Percentiles rank a stretch among this genome's conserved stretches.
These are phyloP conservation scores for Sander vitreus DNA, from an alignment of 2,113 vertebrate genomes.

Conservation along the genomic window DNA sequence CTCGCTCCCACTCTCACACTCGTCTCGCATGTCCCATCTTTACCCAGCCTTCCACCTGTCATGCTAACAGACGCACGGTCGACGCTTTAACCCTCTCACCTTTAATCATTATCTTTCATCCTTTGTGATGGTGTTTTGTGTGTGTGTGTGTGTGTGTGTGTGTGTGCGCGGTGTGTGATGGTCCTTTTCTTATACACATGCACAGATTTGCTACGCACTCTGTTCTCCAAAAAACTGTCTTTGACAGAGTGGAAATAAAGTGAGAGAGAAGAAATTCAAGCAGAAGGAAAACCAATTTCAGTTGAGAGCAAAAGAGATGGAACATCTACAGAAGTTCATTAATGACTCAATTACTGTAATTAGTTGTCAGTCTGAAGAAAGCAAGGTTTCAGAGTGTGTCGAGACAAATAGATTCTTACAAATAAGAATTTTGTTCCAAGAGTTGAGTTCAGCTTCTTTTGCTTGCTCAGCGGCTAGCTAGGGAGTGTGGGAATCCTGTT, in stretches of 20 bases:
- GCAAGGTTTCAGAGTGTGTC: not conserved
- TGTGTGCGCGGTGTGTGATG: not conserved
- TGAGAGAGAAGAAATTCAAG: not conserved
- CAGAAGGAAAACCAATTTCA: not conserved
- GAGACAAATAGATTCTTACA: not conserved
- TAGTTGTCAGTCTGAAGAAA: not conserved
- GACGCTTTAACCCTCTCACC: slow-evolving; percentile 33
- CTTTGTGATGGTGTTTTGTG: not conserved
- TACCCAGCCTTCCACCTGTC: slow-evolving; percentile 38
- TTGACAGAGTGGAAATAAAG: slow-evolving; percentile 13
- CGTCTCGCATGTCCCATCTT: slow-evolving; percentile 36
- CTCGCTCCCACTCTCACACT: slow-evolving; percentile 50
- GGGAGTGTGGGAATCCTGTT: too few species aligned
- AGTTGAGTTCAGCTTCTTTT: not conserved
- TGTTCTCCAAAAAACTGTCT: not conserved
- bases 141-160: not conserved
- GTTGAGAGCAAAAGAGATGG: not conserved
- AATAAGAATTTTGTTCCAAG: not conserved
- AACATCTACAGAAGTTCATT: not conserved
- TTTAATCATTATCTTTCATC: slow-evolving; percentile 44
- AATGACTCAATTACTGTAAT: not conserved
- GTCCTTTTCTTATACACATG: not conserved
- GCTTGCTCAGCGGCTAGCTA: too few species aligned
- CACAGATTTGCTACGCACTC: not conserved
- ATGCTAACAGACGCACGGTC: slow-evolving; percentile 19